These are phyloP conservation scores for Tangara arthus DNA, from an alignment of 2,797 vertebrate species.

Conservation along the genomic window DNA sequence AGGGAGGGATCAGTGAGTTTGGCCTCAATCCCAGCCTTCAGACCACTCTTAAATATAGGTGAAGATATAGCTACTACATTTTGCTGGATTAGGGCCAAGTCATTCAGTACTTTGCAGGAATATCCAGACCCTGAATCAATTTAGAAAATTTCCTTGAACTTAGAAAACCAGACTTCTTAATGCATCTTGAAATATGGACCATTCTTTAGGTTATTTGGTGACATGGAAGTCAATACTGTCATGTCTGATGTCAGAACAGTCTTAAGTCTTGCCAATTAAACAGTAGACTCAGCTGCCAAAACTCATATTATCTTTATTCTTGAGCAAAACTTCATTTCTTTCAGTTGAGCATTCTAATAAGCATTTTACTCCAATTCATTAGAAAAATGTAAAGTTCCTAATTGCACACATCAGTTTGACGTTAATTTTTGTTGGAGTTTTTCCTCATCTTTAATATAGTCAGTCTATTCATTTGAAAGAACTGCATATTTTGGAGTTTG, in stretches of 20 bases:
- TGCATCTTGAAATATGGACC: background rate
- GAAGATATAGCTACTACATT: background rate
- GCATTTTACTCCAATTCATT: background rate
- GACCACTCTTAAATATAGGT: background rate
- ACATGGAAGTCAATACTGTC: background rate
- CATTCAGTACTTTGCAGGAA: background rate
- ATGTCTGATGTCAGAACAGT: background rate
- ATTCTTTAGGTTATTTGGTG: background rate
- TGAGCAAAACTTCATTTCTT: background rate
- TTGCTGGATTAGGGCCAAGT: background rate
- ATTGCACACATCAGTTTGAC: background rate
- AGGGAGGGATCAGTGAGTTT: background rate
- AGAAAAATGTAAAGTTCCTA: conserved; percentile 7
- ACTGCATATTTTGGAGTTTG: conserved; percentile 58
- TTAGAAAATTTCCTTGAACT: background rate
- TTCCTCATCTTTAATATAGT: conserved; percentile 21
- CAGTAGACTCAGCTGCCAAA: background rate
- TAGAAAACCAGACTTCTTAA: background rate
- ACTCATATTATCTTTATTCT: background rate
- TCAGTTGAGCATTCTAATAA: background rate
- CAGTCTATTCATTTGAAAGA: conserved; percentile 61
- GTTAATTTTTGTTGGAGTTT: background rate
- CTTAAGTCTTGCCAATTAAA: background rate
- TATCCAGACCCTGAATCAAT: background rate
- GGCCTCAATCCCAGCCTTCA: background rate